phyloP scores from a whole-genome alignment of 2,797 vertebrate genomes.

The Scolopax bukidnonensis region DNA sequence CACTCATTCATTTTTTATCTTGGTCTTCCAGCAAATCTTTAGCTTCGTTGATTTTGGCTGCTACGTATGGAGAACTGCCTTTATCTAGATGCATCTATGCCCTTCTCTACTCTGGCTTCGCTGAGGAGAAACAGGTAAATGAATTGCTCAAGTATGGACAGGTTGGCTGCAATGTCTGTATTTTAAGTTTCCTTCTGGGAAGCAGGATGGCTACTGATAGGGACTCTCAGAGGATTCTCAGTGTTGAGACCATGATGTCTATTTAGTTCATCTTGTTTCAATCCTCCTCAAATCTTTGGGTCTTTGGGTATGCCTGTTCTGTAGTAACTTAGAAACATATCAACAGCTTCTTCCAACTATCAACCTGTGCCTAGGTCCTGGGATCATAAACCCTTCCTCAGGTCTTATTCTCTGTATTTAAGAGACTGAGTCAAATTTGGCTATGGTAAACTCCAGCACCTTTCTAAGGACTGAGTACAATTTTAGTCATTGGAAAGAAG shows the following conservation, averaged over 20 bases:
- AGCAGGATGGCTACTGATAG: background rate
- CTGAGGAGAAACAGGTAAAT: background rate
- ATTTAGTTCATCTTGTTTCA: background rate
- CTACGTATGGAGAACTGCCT: too few relatives aligned
- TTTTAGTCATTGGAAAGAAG: background rate
- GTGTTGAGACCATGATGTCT: background rate
- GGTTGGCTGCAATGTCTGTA: background rate
- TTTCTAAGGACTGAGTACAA: background rate
- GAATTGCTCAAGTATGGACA: background rate
- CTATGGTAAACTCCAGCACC: background rate
- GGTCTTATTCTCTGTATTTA: background rate
- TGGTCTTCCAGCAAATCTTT: too few relatives aligned
- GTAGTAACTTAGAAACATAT: rapidly evolving
- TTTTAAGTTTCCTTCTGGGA: background rate
- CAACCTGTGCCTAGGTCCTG: rapidly evolving
- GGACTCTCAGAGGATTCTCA: background rate
- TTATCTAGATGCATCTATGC: too few relatives aligned
- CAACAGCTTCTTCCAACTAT: background rate
- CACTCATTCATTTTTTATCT: too few relatives aligned
- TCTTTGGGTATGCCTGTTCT: background rate
- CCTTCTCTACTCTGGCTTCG: background rate
- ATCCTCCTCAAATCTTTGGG: background rate
- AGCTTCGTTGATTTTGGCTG: too few relatives aligned
- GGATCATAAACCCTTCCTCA: background rate
- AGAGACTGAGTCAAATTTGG: background rate